A percentile compares a stretch with the other conserved stretches of the same genome.
phyloP scores from a whole-genome alignment of 1,140 invertebrate genomes.

The Heterodera carotae region DNA sequence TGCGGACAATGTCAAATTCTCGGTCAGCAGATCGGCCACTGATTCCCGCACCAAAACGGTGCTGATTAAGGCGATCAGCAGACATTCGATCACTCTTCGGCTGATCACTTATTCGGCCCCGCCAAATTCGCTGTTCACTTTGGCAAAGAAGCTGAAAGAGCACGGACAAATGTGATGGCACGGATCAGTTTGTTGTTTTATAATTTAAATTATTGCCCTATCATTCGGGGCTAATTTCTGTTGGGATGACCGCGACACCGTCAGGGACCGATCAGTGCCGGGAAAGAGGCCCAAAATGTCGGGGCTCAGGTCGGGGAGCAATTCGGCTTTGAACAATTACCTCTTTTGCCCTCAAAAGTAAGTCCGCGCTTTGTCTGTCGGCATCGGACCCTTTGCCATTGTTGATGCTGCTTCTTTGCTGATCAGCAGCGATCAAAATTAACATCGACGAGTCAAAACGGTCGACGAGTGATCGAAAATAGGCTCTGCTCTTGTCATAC shows the following conservation, averaged over 20 bases:
- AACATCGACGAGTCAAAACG: not conserved
- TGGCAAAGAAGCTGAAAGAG: not conserved
- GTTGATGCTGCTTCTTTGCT: not conserved
- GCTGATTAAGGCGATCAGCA: not conserved
- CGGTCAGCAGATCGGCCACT: not conserved
- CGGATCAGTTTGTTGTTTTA: too few relatives aligned
- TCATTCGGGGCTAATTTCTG: too few relatives aligned
- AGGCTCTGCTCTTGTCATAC: not conserved
- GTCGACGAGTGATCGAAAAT: not conserved
- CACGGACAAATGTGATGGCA: too few relatives aligned
- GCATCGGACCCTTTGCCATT: too few relatives aligned
- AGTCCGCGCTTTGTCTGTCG: not conserved
- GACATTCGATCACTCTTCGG: not conserved
- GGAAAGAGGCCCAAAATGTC: too few relatives aligned
- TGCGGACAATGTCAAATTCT: not conserved
- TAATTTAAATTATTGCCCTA: too few relatives aligned
- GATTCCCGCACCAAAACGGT: not conserved
- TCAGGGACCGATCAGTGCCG: too few relatives aligned
- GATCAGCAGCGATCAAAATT: not conserved
- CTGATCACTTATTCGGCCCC: not conserved
- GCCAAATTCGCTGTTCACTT: not conserved
- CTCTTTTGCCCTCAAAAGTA: not conserved
- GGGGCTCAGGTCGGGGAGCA: too few relatives aligned
- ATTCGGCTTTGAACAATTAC: not conserved
- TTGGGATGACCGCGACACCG: too few relatives aligned